Conservation (phyloP, 2,113 vertebrate species). For the Ornithorhynchus anatinus region DNA sequence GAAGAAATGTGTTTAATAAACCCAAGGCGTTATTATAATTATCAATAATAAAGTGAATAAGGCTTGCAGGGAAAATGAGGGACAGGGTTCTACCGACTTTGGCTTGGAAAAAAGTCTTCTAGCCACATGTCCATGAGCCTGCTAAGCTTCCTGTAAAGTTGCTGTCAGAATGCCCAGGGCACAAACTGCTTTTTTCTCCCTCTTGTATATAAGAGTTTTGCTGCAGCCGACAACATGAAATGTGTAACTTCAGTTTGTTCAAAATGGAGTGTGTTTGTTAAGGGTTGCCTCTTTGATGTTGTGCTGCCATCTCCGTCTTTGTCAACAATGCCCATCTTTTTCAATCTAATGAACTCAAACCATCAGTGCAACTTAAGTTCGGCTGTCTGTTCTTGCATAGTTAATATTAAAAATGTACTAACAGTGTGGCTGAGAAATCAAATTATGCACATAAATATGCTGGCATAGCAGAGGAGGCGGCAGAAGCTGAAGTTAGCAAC, state of each 20-base stretch:
- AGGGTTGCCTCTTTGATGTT: constrained; percentile 61
- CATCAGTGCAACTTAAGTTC: constrained; percentile 83
- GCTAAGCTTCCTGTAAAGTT: constrained; percentile 27
- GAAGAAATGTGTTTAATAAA: too few relatives aligned
- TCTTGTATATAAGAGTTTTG: constrained; percentile 31
- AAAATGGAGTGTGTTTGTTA: constrained; percentile 57
- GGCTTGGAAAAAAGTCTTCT: neutral
- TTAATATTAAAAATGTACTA: constrained; percentile 90
- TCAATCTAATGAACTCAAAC: constrained; percentile 85
- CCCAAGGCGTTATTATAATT: too few relatives aligned
- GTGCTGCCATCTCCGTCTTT: constrained; percentile 70
- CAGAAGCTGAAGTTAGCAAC: constrained; percentile 86
- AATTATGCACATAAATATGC: constrained; percentile 93
- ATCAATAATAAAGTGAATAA: too few relatives aligned
- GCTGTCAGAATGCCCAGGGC: constrained; percentile 45
- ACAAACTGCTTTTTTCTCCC: constrained; percentile 16
- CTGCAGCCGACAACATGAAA: constrained; percentile 49
- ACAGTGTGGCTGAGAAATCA: constrained; percentile 88
- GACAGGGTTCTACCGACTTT: neutral
- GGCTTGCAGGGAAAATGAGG: neutral
- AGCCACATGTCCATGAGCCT: neutral
- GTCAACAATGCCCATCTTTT: constrained; percentile 79
- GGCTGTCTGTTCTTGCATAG: constrained; percentile 82
- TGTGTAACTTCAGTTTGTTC: constrained; percentile 37
- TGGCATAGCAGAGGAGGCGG: constrained; percentile 84